Evolutionary conservation across 2,888 invertebrate species (phyloP).

Genomic region (Nemotelus pantherinus): DNA sequence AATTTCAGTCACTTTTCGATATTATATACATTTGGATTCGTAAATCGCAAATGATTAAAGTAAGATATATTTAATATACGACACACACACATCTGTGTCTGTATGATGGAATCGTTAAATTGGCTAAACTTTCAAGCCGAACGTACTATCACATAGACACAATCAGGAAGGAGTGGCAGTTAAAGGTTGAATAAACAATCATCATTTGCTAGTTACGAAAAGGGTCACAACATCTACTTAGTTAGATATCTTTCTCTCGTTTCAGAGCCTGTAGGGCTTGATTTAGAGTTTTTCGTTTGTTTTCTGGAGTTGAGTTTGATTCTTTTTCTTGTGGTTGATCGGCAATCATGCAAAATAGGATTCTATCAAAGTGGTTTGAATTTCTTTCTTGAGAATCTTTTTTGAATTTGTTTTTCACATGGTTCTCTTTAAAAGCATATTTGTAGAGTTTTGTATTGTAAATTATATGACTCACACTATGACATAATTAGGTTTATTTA

Average conservation of each 20-base stretch:
- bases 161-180: not conserved
- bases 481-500: too few relatives aligned
- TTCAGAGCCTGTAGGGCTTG: conserved; percentile 1
- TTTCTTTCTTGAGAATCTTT: conserved; percentile 4
- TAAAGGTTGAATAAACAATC: conserved; percentile 9
- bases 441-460: not conserved
- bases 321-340: conserved; percentile 47
- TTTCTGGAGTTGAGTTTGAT: not conserved
- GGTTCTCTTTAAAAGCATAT: conserved; percentile 20
- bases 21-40: conserved; percentile 48
- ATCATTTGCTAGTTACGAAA: conserved; percentile 46
- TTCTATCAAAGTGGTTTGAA: conserved; percentile 60
- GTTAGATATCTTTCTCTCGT: conserved; percentile 34
- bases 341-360: conserved; percentile 80
- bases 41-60: conserved; percentile 42
- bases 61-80: conserved; percentile 11
- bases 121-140: not conserved
- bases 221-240: conserved; percentile 35
- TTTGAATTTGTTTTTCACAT: conserved; percentile 20
- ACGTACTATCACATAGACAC: too few relatives aligned
- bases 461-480: conserved; percentile 26
- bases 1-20: conserved; percentile 42
- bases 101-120: not conserved
- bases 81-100: not conserved
- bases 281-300: conserved; percentile 7